phyloP scores from a whole-genome alignment of 92 coral and sea anemone genomes.

The Zoanthus gigantus region DNA sequence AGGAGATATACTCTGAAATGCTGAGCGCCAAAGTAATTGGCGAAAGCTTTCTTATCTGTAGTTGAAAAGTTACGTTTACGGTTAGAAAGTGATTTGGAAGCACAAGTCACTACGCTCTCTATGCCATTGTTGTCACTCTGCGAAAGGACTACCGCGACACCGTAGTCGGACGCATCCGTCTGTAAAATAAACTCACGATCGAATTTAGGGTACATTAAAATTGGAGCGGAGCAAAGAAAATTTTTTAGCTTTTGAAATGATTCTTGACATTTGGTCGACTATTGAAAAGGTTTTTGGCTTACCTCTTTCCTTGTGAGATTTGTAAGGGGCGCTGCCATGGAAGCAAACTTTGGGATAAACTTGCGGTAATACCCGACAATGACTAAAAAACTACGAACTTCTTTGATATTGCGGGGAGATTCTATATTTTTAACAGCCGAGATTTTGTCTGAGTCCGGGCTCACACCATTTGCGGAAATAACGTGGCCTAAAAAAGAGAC shows the following conservation, averaged over 20 bases:
- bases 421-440: slow-evolving; percentile 33
- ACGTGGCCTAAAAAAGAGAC: slow-evolving; percentile 38
- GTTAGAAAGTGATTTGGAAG: slow-evolving; percentile 25
- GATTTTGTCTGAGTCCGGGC: slow-evolving; percentile 47
- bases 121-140: slow-evolving; percentile 35
- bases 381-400: slow-evolving; percentile 43
- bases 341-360: slow-evolving; percentile 35
- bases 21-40: slow-evolving; percentile 45
- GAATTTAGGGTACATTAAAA: slow-evolving; percentile 32
- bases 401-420: slow-evolving; percentile 26
- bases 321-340: slow-evolving; percentile 47
- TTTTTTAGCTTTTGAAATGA: slow-evolving; percentile 35
- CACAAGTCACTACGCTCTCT: slow-evolving; percentile 37
- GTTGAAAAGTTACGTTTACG: slow-evolving; percentile 49
- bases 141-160: slow-evolving; percentile 50
- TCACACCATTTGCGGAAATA: slow-evolving; percentile 10
- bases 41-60: slow-evolving; percentile 58
- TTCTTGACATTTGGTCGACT: slow-evolving; percentile 43
- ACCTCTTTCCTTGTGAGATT: slow-evolving; percentile 34
- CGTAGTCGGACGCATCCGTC: slow-evolving; percentile 55
- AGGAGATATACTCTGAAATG: slow-evolving; percentile 47
- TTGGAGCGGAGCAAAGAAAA: slow-evolving; percentile 38
- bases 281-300: slow-evolving; percentile 30
- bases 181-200: slow-evolving; percentile 47
- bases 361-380: slow-evolving; percentile 20